These are phyloP conservation scores for Eupithecia tripunctaria DNA, from an alignment of 2,888 invertebrate species.

Conservation along the genomic window DNA sequence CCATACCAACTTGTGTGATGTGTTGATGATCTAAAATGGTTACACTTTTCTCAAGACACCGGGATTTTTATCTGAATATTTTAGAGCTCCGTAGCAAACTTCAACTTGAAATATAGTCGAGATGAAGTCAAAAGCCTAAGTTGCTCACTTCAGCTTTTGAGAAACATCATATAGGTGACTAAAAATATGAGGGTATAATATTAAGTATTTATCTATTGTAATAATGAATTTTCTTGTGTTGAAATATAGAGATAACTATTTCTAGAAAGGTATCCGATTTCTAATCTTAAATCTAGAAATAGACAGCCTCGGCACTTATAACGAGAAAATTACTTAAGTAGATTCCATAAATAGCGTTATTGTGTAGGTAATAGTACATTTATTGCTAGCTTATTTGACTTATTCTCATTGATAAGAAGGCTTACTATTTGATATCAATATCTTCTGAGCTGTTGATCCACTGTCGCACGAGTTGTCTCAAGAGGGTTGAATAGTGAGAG, in stretches of 20 bases:
- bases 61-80: not conserved
- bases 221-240: not conserved
- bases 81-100: too few species aligned
- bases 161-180: too few species aligned
- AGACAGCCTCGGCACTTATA: not conserved
- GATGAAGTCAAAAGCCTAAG: too few species aligned
- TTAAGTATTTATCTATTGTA: too few species aligned
- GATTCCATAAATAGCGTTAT: not conserved
- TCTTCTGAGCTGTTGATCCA: not conserved
- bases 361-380: not conserved
- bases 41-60: not conserved
- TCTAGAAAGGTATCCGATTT: not conserved
- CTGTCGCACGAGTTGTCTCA: not conserved
- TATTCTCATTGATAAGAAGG: not conserved
- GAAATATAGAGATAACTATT: not conserved
- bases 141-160: too few species aligned
- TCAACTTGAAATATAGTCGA: too few species aligned
- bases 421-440: conserved; percentile 1
- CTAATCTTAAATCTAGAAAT: not conserved
- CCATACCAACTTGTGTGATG: too few species aligned
- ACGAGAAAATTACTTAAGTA: not conserved
- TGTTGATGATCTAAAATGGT: not conserved
- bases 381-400: not conserved
- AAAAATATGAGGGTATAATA: too few species aligned
- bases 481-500: not conserved